Evolutionary conservation across 2,888 invertebrate species (phyloP), one percentile per base, ranked within the genome.

Genomic region (Cheilosia urbana): DNA sequence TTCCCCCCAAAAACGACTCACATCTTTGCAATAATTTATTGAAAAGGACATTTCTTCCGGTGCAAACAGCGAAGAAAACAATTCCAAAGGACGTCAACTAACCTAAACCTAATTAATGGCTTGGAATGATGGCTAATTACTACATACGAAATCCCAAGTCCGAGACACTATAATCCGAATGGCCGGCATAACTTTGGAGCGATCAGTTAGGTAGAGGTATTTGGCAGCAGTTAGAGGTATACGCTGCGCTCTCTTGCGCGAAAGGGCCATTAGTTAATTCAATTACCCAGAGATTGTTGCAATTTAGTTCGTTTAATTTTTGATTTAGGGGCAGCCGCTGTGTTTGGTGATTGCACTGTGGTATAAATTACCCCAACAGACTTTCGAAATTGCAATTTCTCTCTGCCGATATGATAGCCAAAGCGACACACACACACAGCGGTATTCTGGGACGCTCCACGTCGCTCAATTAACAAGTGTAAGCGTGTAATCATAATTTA

Each of bases 401-500:
- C 63, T 51, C 63, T 65, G 42, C 34, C 17, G 40, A 63, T 17
- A 71, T 42, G 40, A 53, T 60, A 37, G n/a, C 53, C 15, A 42
- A 2, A 37, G 15, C 24, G 34, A 13, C 30, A 55, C 40, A 19
- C 30, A 30, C 24, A 40, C 53, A 63, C 30, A 55, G 11, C 15
- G 30, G 4, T 5, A 24, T 4, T 11, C 37, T 24, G 13, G 19
- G 40, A 17, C 4, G 15, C 7, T 17, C 42, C 19, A 68, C 75
- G 68, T 77, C 83, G 63, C 69, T 75, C 83, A 79, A 84, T 84
- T 84, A 84, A 79, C 84, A 85, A 80, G 60, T 76, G 76, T 76
- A 71, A 76, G 65, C 69, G 80, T 80, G 76, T 85, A 80, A 85
- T 85, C 79, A 85, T 76, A 85, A 80, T 85, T 80, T 72, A 80